These are phyloP conservation scores for Drosophila acutilabella DNA, from an alignment of 2,888 invertebrate genomes.

Conservation along the genomic window DNA sequence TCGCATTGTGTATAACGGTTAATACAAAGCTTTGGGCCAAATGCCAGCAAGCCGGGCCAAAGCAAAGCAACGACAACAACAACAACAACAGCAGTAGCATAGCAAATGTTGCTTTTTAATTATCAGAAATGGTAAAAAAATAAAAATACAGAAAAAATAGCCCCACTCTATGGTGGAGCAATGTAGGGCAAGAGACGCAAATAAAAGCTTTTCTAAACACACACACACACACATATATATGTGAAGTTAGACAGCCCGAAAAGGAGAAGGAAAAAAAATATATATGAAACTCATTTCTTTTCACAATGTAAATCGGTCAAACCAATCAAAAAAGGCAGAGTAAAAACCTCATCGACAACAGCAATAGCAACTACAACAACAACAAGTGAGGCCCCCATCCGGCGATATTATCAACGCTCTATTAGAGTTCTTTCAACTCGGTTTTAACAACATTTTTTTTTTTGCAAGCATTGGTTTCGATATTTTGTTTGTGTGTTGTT, in stretches of 20 bases:
- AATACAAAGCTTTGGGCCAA: constrained; percentile 45
- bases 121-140: constrained; percentile 62
- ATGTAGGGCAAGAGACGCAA: constrained; percentile 65
- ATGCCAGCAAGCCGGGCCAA: constrained; percentile 18
- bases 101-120: constrained; percentile 67
- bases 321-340: constrained; percentile 68
- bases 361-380: neutral
- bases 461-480: neutral
- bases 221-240: constrained; percentile 3
- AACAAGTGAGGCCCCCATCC: constrained; percentile 28
- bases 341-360: constrained; percentile 37
- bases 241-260: constrained; percentile 35
- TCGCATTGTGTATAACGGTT: constrained; percentile 40
- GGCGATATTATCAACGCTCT: constrained; percentile 60
- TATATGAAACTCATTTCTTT: constrained; percentile 66
- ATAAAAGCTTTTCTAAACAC: constrained; percentile 56
- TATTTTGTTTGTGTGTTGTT: neutral
- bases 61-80: constrained; percentile 9
- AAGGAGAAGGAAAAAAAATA: constrained; percentile 30
- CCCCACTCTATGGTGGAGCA: constrained; percentile 27
- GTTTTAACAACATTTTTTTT: constrained; percentile 37
- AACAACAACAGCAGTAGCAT: constrained; percentile 11
- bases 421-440: constrained; percentile 72
- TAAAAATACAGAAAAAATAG: constrained; percentile 34
- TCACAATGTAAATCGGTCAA: constrained; percentile 78